phyloP scores from a whole-genome alignment of 2,113 vertebrate species.

The Dromaius novaehollandiae region DNA sequence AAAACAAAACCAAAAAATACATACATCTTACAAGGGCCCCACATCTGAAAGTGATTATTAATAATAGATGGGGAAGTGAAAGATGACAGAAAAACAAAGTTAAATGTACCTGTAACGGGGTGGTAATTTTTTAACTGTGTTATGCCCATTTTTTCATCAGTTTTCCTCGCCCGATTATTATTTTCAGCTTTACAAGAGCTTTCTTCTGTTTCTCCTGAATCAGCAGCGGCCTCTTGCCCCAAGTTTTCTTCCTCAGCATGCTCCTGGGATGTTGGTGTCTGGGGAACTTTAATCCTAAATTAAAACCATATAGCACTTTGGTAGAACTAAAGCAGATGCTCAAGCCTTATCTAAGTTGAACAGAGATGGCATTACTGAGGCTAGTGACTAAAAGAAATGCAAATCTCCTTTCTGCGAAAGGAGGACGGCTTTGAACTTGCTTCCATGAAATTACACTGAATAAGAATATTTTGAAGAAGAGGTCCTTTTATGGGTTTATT shows the following conservation, averaged over 20 bases:
- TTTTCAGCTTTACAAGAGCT: conserved; percentile 10
- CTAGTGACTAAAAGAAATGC: background rate
- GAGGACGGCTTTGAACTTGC: background rate
- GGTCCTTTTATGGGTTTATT: background rate
- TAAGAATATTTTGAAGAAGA: background rate
- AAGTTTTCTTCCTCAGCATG: conserved; percentile 70
- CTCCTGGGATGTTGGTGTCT: conserved; percentile 57
- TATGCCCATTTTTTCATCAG: conserved; percentile 73
- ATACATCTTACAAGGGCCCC: background rate
- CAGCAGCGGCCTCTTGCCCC: conserved; percentile 41
- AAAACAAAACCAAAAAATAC: background rate
- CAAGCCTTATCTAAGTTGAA: background rate
- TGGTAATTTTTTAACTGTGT: conserved; percentile 78
- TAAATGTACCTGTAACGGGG: conserved; percentile 81
- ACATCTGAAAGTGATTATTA: background rate
- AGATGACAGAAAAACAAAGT: background rate
- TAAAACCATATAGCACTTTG: background rate
- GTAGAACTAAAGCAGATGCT: background rate
- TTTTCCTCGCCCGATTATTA: conserved; percentile 46
- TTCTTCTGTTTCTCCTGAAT: background rate
- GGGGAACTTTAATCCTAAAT: conserved; percentile 74
- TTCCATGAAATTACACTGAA: background rate
- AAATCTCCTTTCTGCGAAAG: background rate
- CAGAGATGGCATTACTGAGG: background rate
- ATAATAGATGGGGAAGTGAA: background rate